phyloP scores from a whole-genome alignment of 2,797 vertebrate genomes.

The Anniella stebbinsi region DNA sequence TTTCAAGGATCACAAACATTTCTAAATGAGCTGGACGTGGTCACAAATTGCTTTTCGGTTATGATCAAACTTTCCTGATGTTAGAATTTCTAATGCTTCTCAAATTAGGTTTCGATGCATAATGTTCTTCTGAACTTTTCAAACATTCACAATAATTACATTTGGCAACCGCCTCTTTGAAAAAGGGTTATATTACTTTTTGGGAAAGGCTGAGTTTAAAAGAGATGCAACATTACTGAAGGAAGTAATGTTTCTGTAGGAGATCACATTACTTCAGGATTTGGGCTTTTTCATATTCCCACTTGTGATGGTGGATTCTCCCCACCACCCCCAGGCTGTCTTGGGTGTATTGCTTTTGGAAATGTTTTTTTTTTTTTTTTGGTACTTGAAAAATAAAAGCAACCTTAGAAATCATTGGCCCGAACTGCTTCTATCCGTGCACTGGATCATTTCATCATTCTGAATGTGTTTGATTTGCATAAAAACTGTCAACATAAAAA shows the following conservation, averaged over 20 bases:
- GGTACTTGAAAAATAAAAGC: background rate
- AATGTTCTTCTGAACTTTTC: conserved; percentile 67
- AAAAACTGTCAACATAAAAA: background rate
- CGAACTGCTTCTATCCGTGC: background rate
- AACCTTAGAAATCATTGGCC: background rate
- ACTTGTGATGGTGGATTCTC: conserved; percentile 1
- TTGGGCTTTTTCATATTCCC: conserved; percentile 67
- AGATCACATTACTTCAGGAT: conserved; percentile 80
- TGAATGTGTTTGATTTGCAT: background rate
- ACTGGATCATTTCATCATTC: background rate
- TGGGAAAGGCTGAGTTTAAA: conserved; percentile 79
- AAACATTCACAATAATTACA: conserved; percentile 77
- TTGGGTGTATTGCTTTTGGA: conserved; percentile 19
- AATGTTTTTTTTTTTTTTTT: conserved; percentile 7
- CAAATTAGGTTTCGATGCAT: conserved; percentile 66
- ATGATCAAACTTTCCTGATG: conserved; percentile 63
- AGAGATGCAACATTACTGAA: conserved; percentile 80
- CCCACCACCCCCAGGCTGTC: background rate
- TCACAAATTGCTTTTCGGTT: conserved; percentile 76
- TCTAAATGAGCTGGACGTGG: conserved; percentile 58
- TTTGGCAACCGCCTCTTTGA: conserved; percentile 78
- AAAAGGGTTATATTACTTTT: conserved; percentile 83
- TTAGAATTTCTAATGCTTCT: conserved; percentile 66
- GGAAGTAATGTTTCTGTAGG: conserved; percentile 75
- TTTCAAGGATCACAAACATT: conserved; percentile 49